Base-by-base conservation (phyloP, 2,113 vertebrate genomes). In the Lasiurus borealis region DNA sequence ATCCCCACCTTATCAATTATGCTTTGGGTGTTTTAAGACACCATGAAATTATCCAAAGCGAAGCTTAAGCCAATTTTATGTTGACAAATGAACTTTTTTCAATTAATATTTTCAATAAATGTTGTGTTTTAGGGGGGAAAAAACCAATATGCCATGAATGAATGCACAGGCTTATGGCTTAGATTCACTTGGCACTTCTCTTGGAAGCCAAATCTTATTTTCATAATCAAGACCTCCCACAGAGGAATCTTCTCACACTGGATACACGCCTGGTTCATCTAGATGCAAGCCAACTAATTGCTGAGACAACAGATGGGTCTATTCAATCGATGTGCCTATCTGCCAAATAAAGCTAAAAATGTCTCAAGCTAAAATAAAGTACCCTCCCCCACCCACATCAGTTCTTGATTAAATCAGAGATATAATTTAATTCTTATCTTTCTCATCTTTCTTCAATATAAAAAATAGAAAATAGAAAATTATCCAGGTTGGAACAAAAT, bases 261-360 rank as follows among this genome's bases (percentile, higher is more conserved):
- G 93, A 92, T 34, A n/a, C 5, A 8, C 0, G 94, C 97, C 95
- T 95, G 87, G 48, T 94, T 89, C 82, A 85, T 92, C 85, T 81
- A 96, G n/a, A 87, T 88, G 27, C 15, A 64, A 34, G 86, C 95
- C 95, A 96, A 75, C 87, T 96, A 92, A 97, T 96, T 83, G 90
- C 92, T 96, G 92, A 62, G 92, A 96, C 85, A 96, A 85, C 97
- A 97, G 96, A 97, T 97, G 97, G 95, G 62, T 59, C 95, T 94
- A 90, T 95, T 96, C 95, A 96, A 25, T 92, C 66, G 15, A 68
- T 90, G 68, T 83, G 50, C 18, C 68, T 88, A 88, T 73, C 72
- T 96, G 97, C 95, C 96, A 97, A 97, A 73, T 48, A 82, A 90
- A 64, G 50, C 77, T 75, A 15, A 86, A 89, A 92, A 94, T 73